phyloP scores from a whole-genome alignment of 2,113 vertebrate genomes.

The Psophia crepitans region DNA sequence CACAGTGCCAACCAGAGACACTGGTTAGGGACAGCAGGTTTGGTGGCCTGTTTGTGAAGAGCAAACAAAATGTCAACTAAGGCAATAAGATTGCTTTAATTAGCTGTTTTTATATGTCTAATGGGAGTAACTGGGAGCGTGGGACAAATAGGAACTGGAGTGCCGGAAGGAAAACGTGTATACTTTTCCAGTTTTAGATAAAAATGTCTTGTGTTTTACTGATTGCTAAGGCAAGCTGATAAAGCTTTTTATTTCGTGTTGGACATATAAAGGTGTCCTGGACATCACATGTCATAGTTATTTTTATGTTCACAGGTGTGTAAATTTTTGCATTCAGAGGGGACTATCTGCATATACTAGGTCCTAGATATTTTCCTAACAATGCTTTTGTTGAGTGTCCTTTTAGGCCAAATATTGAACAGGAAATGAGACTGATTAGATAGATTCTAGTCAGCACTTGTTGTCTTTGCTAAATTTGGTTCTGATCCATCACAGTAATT shows the following conservation, averaged over 20 bases:
- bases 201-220: neutral
- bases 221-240: neutral
- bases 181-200: neutral
- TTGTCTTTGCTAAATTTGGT: neutral
- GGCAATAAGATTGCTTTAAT: neutral
- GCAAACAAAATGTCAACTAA: neutral
- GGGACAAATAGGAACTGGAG: neutral
- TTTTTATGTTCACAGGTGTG: neutral
- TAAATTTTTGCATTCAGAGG: neutral
- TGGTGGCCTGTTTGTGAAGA: neutral
- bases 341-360: neutral
- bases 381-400: neutral
- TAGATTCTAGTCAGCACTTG: neutral
- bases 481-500: neutral
- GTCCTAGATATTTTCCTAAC: neutral
- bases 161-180: neutral
- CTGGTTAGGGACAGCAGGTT: neutral
- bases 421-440: neutral
- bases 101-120: neutral
- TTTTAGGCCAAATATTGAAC: neutral
- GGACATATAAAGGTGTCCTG: neutral
- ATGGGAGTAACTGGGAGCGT: neutral
- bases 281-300: neutral
- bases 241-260: neutral
- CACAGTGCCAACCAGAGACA: neutral